These are phyloP conservation scores for Acanthis flammea DNA, from an alignment of 2,797 vertebrate genomes.

Conservation along the genomic window DNA sequence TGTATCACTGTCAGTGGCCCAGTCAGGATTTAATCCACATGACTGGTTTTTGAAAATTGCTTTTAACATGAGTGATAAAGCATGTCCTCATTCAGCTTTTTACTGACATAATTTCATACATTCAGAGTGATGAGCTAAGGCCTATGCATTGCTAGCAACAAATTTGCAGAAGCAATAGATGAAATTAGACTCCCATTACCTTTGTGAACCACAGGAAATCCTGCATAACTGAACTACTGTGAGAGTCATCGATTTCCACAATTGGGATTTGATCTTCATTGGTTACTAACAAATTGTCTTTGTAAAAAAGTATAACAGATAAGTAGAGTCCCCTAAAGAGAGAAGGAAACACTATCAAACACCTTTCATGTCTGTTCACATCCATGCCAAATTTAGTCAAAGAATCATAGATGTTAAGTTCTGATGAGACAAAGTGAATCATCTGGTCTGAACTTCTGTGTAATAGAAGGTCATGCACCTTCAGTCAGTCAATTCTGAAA, in stretches of 20 bases:
- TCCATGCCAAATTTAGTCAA: neutral
- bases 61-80: neutral
- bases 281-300: constrained; percentile 92
- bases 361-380: neutral
- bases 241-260: constrained; percentile 96
- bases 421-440: neutral
- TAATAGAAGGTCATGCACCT: neutral
- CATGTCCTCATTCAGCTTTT: neutral
- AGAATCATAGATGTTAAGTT: neutral
- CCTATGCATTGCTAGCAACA: neutral
- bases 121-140: neutral
- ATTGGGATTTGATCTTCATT: constrained; percentile 97
- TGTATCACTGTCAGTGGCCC: neutral
- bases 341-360: constrained; percentile 52
- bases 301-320: constrained; percentile 92
- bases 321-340: constrained; percentile 90
- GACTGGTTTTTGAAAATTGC: neutral
- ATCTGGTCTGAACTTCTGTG: neutral
- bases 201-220: constrained; percentile 99
- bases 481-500: neutral
- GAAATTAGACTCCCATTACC: constrained; percentile 76
- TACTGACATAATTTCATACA: neutral
- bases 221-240: constrained; percentile 90
- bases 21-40: neutral
- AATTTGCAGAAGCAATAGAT: neutral